Evolutionary conservation across 2,113 vertebrate species (phyloP), one percentile per base, ranked within the genome.

Genomic region (Labrus mixtus): DNA sequence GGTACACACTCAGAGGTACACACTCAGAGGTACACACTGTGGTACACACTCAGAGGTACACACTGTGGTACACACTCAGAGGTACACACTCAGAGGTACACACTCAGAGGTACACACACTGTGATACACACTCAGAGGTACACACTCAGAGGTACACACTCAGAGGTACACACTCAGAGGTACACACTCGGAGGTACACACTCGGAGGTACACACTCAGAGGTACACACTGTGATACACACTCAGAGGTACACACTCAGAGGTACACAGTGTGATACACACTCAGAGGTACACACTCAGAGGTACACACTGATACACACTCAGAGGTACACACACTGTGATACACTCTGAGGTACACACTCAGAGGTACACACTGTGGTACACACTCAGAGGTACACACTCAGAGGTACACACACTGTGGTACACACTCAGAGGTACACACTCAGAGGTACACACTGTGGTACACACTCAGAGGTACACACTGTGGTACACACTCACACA

Each of bases 331-430:
- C n/a, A n/a, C n/a, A n/a, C n/a, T n/a, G n/a, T n/a, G n/a, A n/a
- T n/a, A n/a, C n/a, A n/a, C n/a, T n/a, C n/a, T n/a, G n/a, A 94
- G 89, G 91, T 92, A 41, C 13, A 1, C 8, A 8, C 13, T 4
- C 29, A 22, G 10, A 13, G 1, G 2, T 2, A 10, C 6, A 19
- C 7, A 25, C 50, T 11, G n/a, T n/a, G n/a, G n/a, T n/a, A n/a
- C n/a, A n/a, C n/a, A n/a, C n/a, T n/a, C n/a, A n/a, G n/a, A 94
- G 89, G 91, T 92, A 41, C 13, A 1, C 8, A 8, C 13, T 4
- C 29, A 22, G n/a, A n/a, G n/a, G n/a, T n/a, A n/a, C 10, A 13
- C 2, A 6, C n/a, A n/a, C n/a, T n/a, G n/a, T n/a, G n/a, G n/a
- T 2, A 10, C 6, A 19, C 7, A 25, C 50, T 11, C n/a, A n/a